These are phyloP conservation scores for Argentina silus DNA, from an alignment of 2,797 vertebrate species.

Conservation along the genomic window DNA sequence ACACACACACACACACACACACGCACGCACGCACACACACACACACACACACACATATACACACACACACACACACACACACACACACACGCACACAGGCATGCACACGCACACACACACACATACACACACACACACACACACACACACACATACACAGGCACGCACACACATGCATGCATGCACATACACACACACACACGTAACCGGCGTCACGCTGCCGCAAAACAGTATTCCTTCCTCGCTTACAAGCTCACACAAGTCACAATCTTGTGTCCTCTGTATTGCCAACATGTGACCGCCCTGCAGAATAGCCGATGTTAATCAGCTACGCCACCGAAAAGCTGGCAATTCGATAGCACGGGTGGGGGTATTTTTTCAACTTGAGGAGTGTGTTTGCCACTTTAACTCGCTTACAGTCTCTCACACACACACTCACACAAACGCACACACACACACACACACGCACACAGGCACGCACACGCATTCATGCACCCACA, in stretches of 20 bases:
- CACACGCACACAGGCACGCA: neutral
- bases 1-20: too few species aligned
- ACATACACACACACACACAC: neutral
- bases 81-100: neutral
- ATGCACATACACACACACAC: constrained; percentile 15
- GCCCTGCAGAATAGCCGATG: too few species aligned
- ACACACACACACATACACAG: neutral
- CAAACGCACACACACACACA: neutral
- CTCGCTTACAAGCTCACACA: too few species aligned
- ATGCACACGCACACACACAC: neutral
- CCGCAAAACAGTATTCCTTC: too few species aligned
- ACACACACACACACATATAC: constrained; percentile 33
- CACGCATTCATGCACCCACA: constrained; percentile 23
- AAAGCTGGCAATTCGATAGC: too few species aligned
- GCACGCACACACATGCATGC: neutral
- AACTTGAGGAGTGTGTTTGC: too few species aligned
- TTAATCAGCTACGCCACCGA: too few species aligned
- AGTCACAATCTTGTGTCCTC: neutral
- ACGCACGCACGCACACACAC: too few species aligned
- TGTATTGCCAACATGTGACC: too few species aligned
- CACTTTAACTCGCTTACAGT: neutral
- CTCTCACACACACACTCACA: neutral
- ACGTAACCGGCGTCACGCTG: too few species aligned
- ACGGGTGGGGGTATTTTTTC: too few species aligned
- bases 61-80: neutral